These are phyloP conservation scores for Drosophila percnosoma DNA, from an alignment of 2,888 invertebrate species.

Conservation along the genomic window DNA sequence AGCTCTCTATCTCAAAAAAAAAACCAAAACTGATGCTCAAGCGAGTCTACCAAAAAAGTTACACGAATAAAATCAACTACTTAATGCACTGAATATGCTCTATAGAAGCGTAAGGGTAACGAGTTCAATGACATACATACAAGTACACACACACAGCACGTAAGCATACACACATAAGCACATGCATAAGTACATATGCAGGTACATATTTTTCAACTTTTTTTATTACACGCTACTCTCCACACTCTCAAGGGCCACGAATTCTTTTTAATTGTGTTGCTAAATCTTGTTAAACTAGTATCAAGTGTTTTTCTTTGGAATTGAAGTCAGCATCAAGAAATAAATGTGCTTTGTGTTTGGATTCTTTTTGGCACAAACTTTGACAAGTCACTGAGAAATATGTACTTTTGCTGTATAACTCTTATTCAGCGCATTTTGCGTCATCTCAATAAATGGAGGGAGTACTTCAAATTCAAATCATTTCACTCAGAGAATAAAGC, in stretches of 20 bases:
- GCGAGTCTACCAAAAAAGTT: background rate
- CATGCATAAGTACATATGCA: background rate
- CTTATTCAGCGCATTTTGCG: conserved; percentile 11
- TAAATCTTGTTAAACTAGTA: conserved; percentile 5
- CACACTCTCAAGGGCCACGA: conserved; percentile 14
- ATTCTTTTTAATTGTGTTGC: conserved; percentile 11
- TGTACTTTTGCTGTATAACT: background rate
- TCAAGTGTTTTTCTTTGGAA: conserved; percentile 16
- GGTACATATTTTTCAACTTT: conserved; percentile 20
- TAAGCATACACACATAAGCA: background rate
- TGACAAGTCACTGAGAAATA: background rate
- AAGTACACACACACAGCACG: background rate
- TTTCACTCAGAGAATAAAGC: conserved; percentile 20
- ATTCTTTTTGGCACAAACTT: conserved; percentile 20
- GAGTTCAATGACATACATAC: conserved; percentile 22
- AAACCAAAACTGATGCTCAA: background rate
- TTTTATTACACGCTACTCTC: conserved; percentile 19
- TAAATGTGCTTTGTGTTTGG: conserved; percentile 11
- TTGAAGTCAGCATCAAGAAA: conserved; percentile 7
- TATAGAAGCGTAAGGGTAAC: conserved; percentile 1
- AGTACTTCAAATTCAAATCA: conserved; percentile 27
- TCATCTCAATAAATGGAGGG: conserved; percentile 17
- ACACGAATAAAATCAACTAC: background rate
- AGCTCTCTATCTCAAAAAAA: background rate
- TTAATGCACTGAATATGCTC: background rate